Percentiles rank a stretch among this genome's conserved stretches.
These are phyloP conservation scores for Littorina saxatilis DNA, from an alignment of 1,140 invertebrate genomes.

Conservation along the genomic window DNA sequence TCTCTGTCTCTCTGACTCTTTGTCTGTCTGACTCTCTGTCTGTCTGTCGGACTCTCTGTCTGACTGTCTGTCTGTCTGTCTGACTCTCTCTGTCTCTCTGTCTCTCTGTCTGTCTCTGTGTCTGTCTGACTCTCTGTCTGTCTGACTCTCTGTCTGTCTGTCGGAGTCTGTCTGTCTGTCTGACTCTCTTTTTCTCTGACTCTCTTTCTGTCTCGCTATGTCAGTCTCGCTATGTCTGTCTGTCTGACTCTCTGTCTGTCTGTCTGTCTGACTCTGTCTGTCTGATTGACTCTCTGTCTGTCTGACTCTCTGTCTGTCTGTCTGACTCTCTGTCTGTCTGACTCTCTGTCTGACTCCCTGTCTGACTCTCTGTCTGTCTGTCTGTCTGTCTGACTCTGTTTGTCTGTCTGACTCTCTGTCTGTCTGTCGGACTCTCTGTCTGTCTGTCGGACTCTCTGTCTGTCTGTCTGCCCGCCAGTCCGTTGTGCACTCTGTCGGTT, in stretches of 20 bases:
- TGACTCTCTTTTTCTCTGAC: too few species aligned
- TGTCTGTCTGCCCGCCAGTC: too few species aligned
- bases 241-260: not conserved
- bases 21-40: not conserved
- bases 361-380: too few species aligned
- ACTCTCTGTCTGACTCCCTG: too few species aligned
- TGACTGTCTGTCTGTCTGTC: not conserved
- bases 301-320: not conserved
- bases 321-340: too few species aligned
- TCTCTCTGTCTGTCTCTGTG: not conserved
- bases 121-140: not conserved
- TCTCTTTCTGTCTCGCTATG: not conserved
- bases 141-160: not conserved
- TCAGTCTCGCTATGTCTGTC: not conserved
- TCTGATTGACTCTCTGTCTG: not conserved
- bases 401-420: too few species aligned
- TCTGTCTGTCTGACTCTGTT: too few species aligned
- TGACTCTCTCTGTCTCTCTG: not conserved
- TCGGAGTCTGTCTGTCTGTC: not conserved
- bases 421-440: too few species aligned
- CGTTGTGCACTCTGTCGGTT: too few species aligned
- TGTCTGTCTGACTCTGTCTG: not conserved
- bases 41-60: not conserved
- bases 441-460: too few species aligned
- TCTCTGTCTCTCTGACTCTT: too few species aligned